Evolutionary conservation across 2,113 vertebrate genomes (phyloP).

Genomic region (Lagopus leucura): DNA sequence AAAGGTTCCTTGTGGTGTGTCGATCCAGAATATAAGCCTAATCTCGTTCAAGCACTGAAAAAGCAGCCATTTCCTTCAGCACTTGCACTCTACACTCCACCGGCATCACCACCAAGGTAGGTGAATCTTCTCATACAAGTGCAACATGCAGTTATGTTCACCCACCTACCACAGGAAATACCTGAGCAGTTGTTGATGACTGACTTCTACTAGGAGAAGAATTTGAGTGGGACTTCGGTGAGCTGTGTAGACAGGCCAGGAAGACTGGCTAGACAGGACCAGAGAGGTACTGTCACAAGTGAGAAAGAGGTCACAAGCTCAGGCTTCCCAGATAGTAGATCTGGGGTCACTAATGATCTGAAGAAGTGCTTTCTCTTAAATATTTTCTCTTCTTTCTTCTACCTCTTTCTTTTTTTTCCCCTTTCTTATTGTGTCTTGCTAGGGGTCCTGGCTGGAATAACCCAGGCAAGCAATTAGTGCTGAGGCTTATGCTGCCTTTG

Average conservation of each 20-base stretch:
- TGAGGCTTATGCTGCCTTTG: background rate
- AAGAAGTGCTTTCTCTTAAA: background rate
- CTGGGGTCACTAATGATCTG: background rate
- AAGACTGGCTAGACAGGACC: rapidly evolving
- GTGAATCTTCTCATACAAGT: background rate
- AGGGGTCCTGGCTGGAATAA: background rate
- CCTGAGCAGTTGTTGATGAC: rapidly evolving
- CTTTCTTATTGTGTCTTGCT: background rate
- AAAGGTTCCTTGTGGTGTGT: conserved; percentile 99
- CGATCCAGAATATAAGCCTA: conserved; percentile 97
- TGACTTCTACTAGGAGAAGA: background rate
- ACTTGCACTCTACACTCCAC: conserved; percentile 91
- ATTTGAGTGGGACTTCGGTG: background rate
- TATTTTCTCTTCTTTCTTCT: background rate
- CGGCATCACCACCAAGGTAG: conserved; percentile 93
- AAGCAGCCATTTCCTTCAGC: conserved; percentile 95
- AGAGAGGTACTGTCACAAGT: background rate
- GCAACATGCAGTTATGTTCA: rapidly evolving
- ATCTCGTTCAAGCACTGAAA: conserved; percentile 95
- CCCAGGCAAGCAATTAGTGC: background rate
- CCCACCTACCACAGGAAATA: background rate
- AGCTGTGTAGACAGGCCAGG: background rate
- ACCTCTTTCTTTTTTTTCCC: background rate
- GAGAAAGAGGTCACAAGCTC: background rate
- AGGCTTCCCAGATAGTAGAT: background rate